Conservation (phyloP, 2,797 vertebrate species). For the Megalops cyprinoides region DNA sequence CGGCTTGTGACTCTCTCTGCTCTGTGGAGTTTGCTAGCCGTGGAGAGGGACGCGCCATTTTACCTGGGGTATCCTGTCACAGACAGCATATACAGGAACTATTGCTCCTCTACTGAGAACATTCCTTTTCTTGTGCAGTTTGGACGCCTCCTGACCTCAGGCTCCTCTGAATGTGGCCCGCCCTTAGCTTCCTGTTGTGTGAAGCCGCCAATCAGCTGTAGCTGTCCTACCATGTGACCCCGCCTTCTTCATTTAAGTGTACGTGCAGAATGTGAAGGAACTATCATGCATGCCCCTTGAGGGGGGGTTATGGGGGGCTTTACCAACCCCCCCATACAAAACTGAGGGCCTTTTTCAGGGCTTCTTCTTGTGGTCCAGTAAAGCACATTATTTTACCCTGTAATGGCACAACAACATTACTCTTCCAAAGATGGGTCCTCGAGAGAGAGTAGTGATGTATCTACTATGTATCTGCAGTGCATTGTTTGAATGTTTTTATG, state of each 20-base stretch:
- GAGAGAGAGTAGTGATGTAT: neutral
- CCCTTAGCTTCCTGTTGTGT: too few species aligned
- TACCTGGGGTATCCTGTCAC: too few species aligned
- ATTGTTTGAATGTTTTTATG: neutral
- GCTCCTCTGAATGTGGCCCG: too few species aligned
- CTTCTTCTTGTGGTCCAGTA: neutral
- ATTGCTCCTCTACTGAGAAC: too few species aligned
- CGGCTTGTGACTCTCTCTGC: too few species aligned
- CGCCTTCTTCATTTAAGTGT: neutral
- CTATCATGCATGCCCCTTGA: neutral
- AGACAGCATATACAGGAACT: too few species aligned
- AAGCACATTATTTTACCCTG: neutral
- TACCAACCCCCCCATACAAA: neutral
- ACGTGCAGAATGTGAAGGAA: neutral
- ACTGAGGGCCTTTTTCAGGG: neutral
- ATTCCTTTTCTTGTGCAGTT: too few species aligned
- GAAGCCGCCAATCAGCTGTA: too few species aligned
- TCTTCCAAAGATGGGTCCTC: neutral
- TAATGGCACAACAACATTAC: neutral
- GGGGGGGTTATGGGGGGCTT: neutral
- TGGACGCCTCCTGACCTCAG: too few species aligned
- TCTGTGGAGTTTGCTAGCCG: too few species aligned
- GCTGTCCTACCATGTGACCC: too few species aligned
- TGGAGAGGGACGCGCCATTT: too few species aligned
- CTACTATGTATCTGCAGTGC: neutral